phyloP scores from a whole-genome alignment of 2,113 vertebrate genomes.

The Eira barbara region DNA sequence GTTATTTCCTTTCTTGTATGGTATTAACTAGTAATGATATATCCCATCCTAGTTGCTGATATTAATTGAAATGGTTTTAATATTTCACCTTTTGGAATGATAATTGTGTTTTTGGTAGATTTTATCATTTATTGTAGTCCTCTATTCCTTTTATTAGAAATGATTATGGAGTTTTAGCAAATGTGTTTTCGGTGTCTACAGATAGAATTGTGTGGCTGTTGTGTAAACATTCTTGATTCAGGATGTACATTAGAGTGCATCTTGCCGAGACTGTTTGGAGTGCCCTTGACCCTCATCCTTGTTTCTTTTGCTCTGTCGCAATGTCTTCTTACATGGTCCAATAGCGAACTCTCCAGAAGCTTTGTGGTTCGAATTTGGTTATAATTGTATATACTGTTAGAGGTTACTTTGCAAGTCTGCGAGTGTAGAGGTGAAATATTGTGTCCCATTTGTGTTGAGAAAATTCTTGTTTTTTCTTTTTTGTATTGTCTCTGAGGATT shows the following conservation, averaged over 20 bases:
- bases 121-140: neutral
- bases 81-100: neutral
- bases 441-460: neutral
- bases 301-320: neutral
- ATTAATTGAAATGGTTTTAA: neutral
- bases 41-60: neutral
- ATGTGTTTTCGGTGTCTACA: neutral
- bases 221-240: neutral
- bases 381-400: neutral
- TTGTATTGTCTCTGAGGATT: neutral
- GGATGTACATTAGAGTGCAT: neutral
- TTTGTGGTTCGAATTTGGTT: neutral
- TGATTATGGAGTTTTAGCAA: neutral
- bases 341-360: neutral
- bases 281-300: neutral
- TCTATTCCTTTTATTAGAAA: neutral
- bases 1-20: neutral
- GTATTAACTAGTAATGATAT: neutral
- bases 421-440: neutral
- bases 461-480: neutral
- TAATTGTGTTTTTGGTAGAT: neutral
- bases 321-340: neutral
- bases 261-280: neutral
- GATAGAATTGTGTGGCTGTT: neutral
- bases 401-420: neutral